These are phyloP conservation scores for Nomada flava DNA, from an alignment of 2,888 invertebrate genomes.

Conservation along the genomic window DNA sequence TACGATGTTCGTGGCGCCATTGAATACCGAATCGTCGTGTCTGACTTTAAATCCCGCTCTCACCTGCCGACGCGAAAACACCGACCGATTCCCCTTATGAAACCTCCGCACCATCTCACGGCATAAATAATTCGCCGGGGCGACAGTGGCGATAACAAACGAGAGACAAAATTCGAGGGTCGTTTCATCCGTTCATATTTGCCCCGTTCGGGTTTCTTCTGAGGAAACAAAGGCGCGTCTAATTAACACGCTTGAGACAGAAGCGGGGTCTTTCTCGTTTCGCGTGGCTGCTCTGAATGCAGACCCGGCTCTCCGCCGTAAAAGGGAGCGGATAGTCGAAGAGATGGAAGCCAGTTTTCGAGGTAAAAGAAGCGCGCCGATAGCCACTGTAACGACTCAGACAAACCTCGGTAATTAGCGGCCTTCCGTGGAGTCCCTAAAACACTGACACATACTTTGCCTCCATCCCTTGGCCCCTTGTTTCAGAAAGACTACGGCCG, in stretches of 20 bases:
- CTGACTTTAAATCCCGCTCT: neutral
- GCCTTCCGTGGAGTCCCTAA: slow-evolving; percentile 63
- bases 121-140: slow-evolving; percentile 54
- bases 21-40: neutral
- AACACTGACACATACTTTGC: slow-evolving; percentile 9
- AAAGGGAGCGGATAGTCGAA: slow-evolving; percentile 51
- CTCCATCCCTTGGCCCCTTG: neutral
- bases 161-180: slow-evolving; percentile 63
- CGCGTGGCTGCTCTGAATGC: slow-evolving; percentile 70
- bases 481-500: slow-evolving; percentile 6
- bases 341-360: slow-evolving; percentile 42
- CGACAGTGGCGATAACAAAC: slow-evolving; percentile 32
- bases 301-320: slow-evolving; percentile 45
- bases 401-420: slow-evolving; percentile 78
- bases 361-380: slow-evolving; percentile 59
- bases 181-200: slow-evolving; percentile 75
- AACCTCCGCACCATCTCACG: slow-evolving; percentile 37
- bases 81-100: slow-evolving; percentile 40
- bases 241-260: slow-evolving; percentile 82
- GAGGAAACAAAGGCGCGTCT: slow-evolving; percentile 80
- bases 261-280: slow-evolving; percentile 68
- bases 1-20: neutral
- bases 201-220: slow-evolving; percentile 77
- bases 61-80: slow-evolving; percentile 8
- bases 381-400: slow-evolving; percentile 74